These are phyloP conservation scores for Microchrysa polita DNA, from an alignment of 2,888 invertebrate genomes.

Conservation along the genomic window DNA sequence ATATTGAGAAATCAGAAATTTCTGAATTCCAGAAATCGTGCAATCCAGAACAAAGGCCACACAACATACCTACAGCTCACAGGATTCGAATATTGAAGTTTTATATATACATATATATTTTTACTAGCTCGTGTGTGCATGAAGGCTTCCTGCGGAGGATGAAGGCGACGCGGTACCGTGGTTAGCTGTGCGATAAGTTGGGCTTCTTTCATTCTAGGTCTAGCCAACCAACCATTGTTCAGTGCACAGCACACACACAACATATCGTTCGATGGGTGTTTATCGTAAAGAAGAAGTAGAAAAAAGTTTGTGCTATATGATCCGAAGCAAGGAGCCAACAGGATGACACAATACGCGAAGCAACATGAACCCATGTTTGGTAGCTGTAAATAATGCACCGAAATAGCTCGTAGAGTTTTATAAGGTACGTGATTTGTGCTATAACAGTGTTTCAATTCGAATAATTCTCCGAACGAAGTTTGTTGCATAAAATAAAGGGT, in stretches of 20 bases:
- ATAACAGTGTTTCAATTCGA: background rate
- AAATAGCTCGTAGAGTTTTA: background rate
- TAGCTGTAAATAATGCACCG: conserved; percentile 22
- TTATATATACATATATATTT: too few species aligned
- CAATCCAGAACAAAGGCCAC: conserved; percentile 17
- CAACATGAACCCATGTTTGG: background rate
- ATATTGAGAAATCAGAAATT: conserved; percentile 28
- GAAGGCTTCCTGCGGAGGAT: too few species aligned
- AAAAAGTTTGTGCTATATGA: background rate
- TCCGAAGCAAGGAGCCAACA: background rate
- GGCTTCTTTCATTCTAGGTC: too few species aligned
- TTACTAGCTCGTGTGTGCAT: too few species aligned
- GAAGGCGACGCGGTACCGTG: too few species aligned
- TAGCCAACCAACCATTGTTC: conserved; percentile 9
- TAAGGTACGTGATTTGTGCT: background rate
- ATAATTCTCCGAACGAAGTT: too few species aligned
- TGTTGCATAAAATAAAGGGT: too few species aligned
- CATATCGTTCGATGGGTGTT: background rate
- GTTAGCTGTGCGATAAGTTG: too few species aligned
- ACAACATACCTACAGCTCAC: too few species aligned
- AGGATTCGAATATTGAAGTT: background rate
- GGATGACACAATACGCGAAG: conserved; percentile 16
- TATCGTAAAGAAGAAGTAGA: too few species aligned
- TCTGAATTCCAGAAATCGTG: conserved; percentile 11
- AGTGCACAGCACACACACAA: too few species aligned